Conservation (phyloP, 2,888 invertebrate genomes). For the Netelia inedita region DNA sequence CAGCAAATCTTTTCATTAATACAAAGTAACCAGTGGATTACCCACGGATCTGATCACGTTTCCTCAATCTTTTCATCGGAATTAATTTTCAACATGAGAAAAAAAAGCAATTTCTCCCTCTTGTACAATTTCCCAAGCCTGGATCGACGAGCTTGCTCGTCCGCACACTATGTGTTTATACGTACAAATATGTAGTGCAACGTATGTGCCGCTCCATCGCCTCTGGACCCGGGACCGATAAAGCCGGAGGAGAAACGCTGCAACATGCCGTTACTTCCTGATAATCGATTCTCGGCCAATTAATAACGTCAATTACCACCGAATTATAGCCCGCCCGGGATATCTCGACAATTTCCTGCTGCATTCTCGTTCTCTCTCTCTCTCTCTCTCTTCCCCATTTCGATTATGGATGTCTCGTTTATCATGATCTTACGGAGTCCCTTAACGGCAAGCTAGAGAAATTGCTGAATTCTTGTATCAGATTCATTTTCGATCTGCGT, state of each 20-base stretch:
- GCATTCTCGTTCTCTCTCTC: conserved; percentile 35
- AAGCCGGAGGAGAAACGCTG: conserved; percentile 58
- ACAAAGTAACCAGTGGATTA: too few relatives aligned
- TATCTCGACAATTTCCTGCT: conserved; percentile 69
- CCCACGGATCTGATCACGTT: background rate
- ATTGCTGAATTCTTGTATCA: too few relatives aligned
- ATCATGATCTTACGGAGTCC: too few relatives aligned
- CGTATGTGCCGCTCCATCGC: conserved; percentile 59
- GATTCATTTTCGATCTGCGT: too few relatives aligned
- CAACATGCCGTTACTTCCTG: conserved; percentile 67
- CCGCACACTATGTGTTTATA: conserved; percentile 1
- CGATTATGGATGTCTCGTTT: too few relatives aligned
- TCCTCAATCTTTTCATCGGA: background rate
- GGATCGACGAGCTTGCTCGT: background rate
- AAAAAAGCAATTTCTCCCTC: background rate
- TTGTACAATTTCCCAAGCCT: background rate
- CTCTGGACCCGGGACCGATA: conserved; percentile 53
- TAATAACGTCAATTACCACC: conserved; percentile 71
- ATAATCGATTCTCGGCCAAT: conserved; percentile 71
- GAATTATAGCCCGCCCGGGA: conserved; percentile 69
- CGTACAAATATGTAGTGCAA: conserved; percentile 38
- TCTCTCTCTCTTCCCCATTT: background rate
- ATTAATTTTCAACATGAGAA: background rate
- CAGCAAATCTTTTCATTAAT: too few relatives aligned
- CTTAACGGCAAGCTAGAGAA: too few relatives aligned